Conservation (phyloP, 1,140 invertebrate species). For the Cardiocondyla obscurior region DNA sequence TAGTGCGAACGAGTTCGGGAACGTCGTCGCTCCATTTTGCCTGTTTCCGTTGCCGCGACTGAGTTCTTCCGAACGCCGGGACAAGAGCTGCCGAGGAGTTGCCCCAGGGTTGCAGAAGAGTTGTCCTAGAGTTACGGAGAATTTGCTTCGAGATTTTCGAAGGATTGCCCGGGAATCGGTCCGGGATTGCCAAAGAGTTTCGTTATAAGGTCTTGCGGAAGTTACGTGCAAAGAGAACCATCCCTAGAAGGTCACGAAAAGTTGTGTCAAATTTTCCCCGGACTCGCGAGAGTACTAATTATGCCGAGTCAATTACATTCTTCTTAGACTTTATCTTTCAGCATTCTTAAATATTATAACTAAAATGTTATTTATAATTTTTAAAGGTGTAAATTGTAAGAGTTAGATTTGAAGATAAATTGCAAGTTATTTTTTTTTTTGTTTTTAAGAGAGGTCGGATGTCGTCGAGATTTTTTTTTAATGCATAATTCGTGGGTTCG, state of each 20-base stretch:
- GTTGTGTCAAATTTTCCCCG: background rate
- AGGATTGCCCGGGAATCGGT: background rate
- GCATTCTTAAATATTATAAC: too few relatives aligned
- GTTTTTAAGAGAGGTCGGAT: background rate
- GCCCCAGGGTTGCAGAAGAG: constrained; percentile 1
- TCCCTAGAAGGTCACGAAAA: background rate
- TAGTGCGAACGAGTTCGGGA: constrained; percentile 46
- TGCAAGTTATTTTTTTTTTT: background rate
- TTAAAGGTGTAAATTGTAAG: background rate
- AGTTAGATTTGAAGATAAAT: background rate
- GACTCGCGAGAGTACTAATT: background rate
- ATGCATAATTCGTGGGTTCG: background rate
- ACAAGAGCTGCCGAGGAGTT: constrained; percentile 31
- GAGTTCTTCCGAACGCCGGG: constrained; percentile 42
- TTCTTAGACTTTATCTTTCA: too few relatives aligned
- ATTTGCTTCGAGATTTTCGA: background rate
- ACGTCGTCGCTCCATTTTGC: constrained; percentile 53
- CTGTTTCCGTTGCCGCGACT: constrained; percentile 25
- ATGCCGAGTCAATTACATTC: background rate
- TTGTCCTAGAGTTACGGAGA: background rate
- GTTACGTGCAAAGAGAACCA: background rate
- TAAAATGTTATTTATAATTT: background rate
- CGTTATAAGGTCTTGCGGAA: background rate
- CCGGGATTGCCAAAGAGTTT: constrained; percentile 4
- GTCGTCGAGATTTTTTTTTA: background rate